phyloP scores from a whole-genome alignment of 2,888 invertebrate species.

The Prenolepis imparis region DNA sequence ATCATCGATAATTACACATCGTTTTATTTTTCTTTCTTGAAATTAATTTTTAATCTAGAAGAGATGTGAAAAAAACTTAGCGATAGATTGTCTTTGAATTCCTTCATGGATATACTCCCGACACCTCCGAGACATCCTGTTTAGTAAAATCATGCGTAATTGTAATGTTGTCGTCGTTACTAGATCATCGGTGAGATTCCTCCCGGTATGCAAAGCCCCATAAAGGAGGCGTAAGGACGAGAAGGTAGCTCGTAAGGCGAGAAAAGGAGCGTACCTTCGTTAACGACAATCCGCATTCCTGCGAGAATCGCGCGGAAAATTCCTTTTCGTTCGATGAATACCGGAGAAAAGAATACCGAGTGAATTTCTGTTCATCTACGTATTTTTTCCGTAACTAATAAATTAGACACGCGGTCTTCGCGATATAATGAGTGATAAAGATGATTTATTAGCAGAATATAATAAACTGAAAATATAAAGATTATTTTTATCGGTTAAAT shows the following conservation, averaged over 20 bases:
- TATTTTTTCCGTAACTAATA: conserved; percentile 55
- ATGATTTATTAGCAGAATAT: conserved; percentile 14
- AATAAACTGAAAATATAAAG: neutral
- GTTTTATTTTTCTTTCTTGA: neutral
- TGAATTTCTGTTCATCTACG: conserved; percentile 74
- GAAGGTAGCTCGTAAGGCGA: conserved; percentile 58
- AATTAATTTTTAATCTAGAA: neutral
- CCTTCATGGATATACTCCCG: conserved; percentile 12
- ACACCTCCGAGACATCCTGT: conserved; percentile 5
- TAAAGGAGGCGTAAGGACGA: conserved; percentile 62
- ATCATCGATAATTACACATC: conserved; percentile 2
- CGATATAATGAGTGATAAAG: conserved; percentile 1
- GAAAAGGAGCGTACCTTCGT: conserved; percentile 73
- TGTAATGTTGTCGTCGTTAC: conserved; percentile 48
- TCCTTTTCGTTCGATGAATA: conserved; percentile 60
- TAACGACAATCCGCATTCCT: conserved; percentile 77
- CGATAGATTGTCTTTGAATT: conserved; percentile 15
- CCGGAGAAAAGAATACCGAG: conserved; percentile 64
- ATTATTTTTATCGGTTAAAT: neutral
- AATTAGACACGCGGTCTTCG: neutral
- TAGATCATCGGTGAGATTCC: conserved; percentile 65
- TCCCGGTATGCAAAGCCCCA: conserved; percentile 63
- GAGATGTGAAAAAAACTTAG: neutral
- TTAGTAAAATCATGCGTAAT: conserved; percentile 44
- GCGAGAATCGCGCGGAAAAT: conserved; percentile 74